These are phyloP conservation scores for Triplophysa yarkandensis DNA, from an alignment of 2,797 vertebrate species.

Conservation along the genomic window DNA sequence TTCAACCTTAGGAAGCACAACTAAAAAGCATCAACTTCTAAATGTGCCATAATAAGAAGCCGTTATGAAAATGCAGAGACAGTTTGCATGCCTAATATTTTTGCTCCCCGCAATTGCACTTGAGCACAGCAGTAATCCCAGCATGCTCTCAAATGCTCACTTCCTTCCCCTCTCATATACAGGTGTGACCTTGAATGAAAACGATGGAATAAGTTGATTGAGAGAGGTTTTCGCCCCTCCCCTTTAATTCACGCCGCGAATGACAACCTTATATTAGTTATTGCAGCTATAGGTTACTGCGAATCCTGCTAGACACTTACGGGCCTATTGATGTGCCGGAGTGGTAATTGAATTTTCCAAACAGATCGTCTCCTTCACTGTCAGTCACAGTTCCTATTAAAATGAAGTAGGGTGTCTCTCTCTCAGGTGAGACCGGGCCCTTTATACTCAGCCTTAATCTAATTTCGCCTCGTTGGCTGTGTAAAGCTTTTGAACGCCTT, in stretches of 20 bases:
- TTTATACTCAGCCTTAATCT: slow-evolving; percentile 65
- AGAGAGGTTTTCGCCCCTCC: slow-evolving; percentile 53
- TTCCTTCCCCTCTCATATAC: slow-evolving; percentile 46
- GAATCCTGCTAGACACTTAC: slow-evolving; percentile 77
- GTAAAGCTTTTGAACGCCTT: slow-evolving; percentile 44
- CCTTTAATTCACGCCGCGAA: slow-evolving; percentile 61
- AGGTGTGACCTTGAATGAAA: slow-evolving; percentile 69
- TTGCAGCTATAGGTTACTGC: slow-evolving; percentile 75
- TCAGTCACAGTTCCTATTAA: slow-evolving; percentile 78
- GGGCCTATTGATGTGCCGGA: slow-evolving; percentile 72
- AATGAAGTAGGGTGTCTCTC: slow-evolving; percentile 65
- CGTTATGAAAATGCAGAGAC: background rate
- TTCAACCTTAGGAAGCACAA: background rate
- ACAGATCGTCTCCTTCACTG: slow-evolving; percentile 77
- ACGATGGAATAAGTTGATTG: slow-evolving; percentile 63
- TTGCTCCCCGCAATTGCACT: slow-evolving; percentile 1
- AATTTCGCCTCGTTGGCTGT: slow-evolving; percentile 60
- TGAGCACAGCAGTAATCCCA: slow-evolving; percentile 16
- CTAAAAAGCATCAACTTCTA: background rate
- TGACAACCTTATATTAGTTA: slow-evolving; percentile 77
- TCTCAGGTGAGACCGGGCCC: slow-evolving; percentile 68
- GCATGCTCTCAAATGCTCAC: background rate
- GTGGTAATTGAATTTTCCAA: slow-evolving; percentile 79
- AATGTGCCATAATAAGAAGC: background rate
- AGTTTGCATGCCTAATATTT: slow-evolving; percentile 2